Base-by-base conservation (phyloP, 2,797 vertebrate genomes). In the Lerista edwardsae region DNA sequence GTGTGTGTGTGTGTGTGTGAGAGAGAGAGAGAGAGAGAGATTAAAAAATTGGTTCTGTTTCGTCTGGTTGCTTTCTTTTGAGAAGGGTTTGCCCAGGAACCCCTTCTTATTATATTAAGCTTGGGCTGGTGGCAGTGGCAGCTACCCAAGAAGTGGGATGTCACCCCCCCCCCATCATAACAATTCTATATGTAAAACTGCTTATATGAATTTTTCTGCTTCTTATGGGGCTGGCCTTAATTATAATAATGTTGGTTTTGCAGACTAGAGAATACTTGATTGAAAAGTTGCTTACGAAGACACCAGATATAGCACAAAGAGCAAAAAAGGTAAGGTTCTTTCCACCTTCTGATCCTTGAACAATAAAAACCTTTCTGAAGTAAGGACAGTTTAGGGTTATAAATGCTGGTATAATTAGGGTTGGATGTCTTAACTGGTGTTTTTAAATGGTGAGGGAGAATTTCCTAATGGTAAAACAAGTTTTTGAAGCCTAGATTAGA, bases 241-340 rank as follows among this genome's bases (percentile, higher is more conserved):
- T 91, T 90, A 83, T 12, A 36, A 57, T 83, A 89, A 94, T 91
- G 82, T 93, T 95, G 89, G 80, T 95, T 94, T 96, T 96, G 61
- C 97, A 99, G 98, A 99, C 98, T 93, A 98, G 97, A 97, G 98
- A 99, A 91, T 97, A 98, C 96, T 95, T 99, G 96, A 97, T 98
- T 82, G 98, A 99, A 95, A 99, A 97, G 92, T 97, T 99, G 93
- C 97, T 99, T 92, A 97, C 96, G 91, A 95, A 96, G 92, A 98
- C 98, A 39, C 98, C 98, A 94, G 98, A 98, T 96, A 98, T 99
- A 94, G 97, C 96, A 93, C 98, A 99, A 94, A 96, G 98, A 97
- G 98, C 98, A 31, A 99, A 98, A 96, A 99, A 98, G 98, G 98
- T 97, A 95, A 95, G 95, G 19, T 0, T 72, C 23, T 11, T 74